These are phyloP conservation scores for Numida meleagris DNA, from an alignment of 2,113 vertebrate species.

Conservation along the genomic window DNA sequence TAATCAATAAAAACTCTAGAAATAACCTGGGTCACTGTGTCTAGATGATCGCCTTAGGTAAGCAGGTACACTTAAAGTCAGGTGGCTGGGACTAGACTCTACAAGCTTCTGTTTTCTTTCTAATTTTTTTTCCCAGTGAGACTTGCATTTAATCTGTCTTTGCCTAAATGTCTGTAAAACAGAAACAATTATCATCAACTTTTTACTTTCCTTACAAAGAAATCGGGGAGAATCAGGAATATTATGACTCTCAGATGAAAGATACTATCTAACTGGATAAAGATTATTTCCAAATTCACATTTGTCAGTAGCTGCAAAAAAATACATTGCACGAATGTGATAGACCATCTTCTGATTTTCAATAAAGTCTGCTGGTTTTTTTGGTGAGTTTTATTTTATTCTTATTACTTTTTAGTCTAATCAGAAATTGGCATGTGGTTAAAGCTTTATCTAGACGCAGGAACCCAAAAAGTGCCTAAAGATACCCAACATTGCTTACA, in stretches of 20 bases:
- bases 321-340: neutral
- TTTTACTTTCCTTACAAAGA: neutral
- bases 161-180: neutral
- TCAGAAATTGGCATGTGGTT: neutral
- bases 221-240: neutral
- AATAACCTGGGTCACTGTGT: neutral
- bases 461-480: constrained; percentile 17
- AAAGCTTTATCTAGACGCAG: neutral
- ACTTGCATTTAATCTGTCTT: neutral
- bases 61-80: neutral
- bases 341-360: neutral
- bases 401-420: neutral
- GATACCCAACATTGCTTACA: constrained; percentile 41
- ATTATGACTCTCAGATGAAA: neutral
- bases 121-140: neutral
- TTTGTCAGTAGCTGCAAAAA: neutral
- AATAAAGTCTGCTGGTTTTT: neutral
- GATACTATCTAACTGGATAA: neutral
- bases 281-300: neutral
- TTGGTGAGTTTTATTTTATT: neutral
- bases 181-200: neutral
- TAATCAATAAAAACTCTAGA: neutral
- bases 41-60: neutral
- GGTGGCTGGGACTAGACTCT: neutral
- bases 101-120: neutral